Conservation (phyloP, 64 coral and sea anemone genomes). For the Pocillopora verrucosa region DNA sequence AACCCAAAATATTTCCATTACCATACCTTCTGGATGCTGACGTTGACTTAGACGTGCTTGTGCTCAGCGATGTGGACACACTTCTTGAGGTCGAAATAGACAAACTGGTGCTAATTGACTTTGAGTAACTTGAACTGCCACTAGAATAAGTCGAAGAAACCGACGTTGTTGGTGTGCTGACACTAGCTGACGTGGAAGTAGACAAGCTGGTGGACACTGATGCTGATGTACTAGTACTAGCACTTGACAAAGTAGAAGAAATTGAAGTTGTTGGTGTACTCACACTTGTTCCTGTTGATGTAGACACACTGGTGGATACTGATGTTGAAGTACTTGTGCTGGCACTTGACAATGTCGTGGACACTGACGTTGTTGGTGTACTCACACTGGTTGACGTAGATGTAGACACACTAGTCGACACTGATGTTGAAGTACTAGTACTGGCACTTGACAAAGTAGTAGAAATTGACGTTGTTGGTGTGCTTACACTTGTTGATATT, state of each 20-base stretch:
- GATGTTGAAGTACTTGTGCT: background rate
- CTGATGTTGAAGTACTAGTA: too few relatives aligned
- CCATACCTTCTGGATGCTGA: background rate
- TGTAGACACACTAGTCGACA: too few relatives aligned
- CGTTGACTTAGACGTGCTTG: background rate
- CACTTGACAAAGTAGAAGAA: background rate
- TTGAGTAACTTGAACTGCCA: background rate
- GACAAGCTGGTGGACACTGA: too few relatives aligned
- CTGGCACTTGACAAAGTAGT: background rate
- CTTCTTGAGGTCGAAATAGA: constrained; percentile 28
- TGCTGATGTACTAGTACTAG: too few relatives aligned
- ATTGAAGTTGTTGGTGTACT: constrained; percentile 10
- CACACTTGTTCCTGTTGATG: background rate
- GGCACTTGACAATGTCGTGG: background rate
- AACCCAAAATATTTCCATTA: too few relatives aligned
- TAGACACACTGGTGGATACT: background rate
- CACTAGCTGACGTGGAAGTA: background rate
- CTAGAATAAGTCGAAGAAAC: background rate
- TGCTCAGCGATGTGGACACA: background rate
- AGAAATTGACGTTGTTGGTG: constrained; percentile 15
- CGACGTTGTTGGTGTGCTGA: background rate
- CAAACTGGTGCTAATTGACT: background rate
- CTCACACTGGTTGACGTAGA: too few relatives aligned
- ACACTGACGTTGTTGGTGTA: background rate
- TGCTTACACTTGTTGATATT: background rate